Base-by-base conservation (phyloP, 30 jellyfish, hydroid and myxozoan genomes). In the Aurelia aurita region DNA sequence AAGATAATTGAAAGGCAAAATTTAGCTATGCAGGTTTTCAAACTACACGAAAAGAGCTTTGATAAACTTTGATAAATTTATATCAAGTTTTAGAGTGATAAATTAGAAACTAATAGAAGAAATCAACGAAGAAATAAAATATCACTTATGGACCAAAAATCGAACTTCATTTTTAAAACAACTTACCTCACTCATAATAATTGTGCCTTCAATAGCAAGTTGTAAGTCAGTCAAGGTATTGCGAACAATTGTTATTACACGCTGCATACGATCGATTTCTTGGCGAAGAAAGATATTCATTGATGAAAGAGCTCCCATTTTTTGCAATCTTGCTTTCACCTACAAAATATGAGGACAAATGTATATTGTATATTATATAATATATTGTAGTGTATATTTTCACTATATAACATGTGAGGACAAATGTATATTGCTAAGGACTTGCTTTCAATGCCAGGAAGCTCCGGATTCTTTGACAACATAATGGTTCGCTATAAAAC, bases 221-320 rank as follows among this genome's bases (percentile, higher is more conserved):
- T 86, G 97, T 35, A 92, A 70, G 58, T 92, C 98, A 59, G 92
- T 87, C 76, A 92, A 84, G 57, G 98, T 92, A 58, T 74, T 92
- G 3, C 98, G 95, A 12, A 92, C 98, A 46, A 92, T 58, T 9
- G 97, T 87, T 7, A 92, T 92, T 11, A 92, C 98, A n/a, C 97
- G 96, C 63, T 92, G 98, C 98, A 92, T 92, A 31, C 98, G 96
- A 72, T 92, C 98, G 28, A 92, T 80, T 61, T 92, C 98, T 92
- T 92, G 98, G 7, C 97, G 92, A 27, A 92, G 85, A 77, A 92
- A 92, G 62, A 92, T 92, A 67, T 92, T 92, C 95, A 92, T 70
- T 31, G 98, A 93, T 18, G 97, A 72, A 22, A 92, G 77, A 26
- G 97, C 97, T 20, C 98, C 98, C 98, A 92, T 92, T 81, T 92